These are phyloP conservation scores for Apodemia duryi DNA, from an alignment of 2,888 invertebrate species.

Conservation along the genomic window DNA sequence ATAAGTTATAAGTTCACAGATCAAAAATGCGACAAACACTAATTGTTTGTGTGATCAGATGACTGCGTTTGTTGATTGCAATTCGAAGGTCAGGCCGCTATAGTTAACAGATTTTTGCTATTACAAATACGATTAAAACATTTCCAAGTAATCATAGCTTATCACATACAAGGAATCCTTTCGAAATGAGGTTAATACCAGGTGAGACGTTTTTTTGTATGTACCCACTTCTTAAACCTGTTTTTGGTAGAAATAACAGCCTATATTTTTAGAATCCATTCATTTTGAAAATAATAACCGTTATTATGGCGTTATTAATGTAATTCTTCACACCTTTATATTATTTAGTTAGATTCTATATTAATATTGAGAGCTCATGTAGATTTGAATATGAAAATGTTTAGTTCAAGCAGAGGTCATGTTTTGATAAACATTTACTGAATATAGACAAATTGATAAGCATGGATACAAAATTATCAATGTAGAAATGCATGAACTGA, in stretches of 20 bases:
- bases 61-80: constrained; percentile 51
- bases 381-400: constrained; percentile 11
- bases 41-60: constrained; percentile 58
- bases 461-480: constrained; percentile 12
- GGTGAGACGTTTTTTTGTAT: constrained; percentile 39
- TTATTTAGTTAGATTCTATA: background rate
- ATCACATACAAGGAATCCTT: constrained; percentile 37
- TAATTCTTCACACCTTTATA: background rate
- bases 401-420: constrained; percentile 15
- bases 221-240: constrained; percentile 33
- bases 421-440: constrained; percentile 15
- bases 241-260: constrained; percentile 25
- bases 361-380: background rate
- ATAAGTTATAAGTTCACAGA: constrained; percentile 24
- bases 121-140: constrained; percentile 31
- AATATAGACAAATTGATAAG: constrained; percentile 11
- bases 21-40: constrained; percentile 38
- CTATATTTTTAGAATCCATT: constrained; percentile 15
- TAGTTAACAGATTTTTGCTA: constrained; percentile 42
- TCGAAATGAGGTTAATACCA: constrained; percentile 46
- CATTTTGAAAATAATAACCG: constrained; percentile 13
- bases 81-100: constrained; percentile 47
- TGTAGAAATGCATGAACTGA: constrained; percentile 10
- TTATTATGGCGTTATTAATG: background rate
- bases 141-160: constrained; percentile 30